Conservation (phyloP, 2,113 vertebrate species). For the Diadophis punctatus region DNA sequence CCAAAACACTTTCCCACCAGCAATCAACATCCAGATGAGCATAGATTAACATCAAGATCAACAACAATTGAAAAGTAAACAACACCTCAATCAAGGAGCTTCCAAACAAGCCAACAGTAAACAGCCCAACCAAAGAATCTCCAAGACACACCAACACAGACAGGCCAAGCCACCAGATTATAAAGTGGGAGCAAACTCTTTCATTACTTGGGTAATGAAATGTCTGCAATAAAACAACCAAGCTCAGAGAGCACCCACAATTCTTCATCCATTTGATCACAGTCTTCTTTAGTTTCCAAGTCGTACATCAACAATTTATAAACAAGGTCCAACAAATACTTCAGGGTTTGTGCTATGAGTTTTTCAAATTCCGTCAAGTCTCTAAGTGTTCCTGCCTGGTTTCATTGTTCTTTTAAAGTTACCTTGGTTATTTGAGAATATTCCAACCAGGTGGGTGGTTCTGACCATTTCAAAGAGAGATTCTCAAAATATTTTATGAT, state of each 20-base stretch:
- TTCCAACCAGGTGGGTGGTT: neutral
- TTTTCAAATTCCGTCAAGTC: neutral
- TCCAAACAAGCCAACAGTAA: neutral
- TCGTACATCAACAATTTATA: neutral
- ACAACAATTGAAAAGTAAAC: neutral
- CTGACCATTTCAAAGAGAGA: neutral
- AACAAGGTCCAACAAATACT: neutral
- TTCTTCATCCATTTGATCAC: neutral
- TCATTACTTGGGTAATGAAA: neutral
- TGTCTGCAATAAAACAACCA: neutral
- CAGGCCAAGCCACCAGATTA: neutral
- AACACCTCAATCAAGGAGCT: neutral
- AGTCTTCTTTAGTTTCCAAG: neutral
- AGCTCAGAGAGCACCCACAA: neutral
- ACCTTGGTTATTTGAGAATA: neutral
- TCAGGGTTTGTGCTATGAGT: neutral
- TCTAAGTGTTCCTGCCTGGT: neutral
- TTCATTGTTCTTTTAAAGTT: neutral
- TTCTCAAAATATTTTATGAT: neutral
- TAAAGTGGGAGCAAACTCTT: neutral
- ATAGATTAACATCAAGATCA: neutral
- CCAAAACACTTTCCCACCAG: neutral
- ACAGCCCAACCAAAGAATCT: neutral
- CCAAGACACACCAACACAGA: neutral
- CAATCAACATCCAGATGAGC: neutral